Percentiles rank a stretch among this genome's conserved stretches.
phyloP scores from a whole-genome alignment of 2,888 invertebrate species.

The Osmoderma eremita region DNA sequence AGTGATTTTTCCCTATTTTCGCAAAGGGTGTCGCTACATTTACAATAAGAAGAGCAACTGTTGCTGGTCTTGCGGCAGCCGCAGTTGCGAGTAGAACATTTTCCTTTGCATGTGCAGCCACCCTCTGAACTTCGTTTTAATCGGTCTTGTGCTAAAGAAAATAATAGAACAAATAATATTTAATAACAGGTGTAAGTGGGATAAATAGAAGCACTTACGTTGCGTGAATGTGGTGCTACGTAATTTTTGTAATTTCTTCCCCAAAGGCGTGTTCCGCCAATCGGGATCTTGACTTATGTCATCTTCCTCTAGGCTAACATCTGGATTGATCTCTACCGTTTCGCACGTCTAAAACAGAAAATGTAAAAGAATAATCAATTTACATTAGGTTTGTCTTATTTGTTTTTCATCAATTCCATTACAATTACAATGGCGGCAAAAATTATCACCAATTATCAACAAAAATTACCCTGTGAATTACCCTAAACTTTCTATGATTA shows the following conservation, averaged over 20 bases:
- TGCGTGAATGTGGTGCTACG: neutral
- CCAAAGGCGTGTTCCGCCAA: conserved; percentile 75
- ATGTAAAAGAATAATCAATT: neutral
- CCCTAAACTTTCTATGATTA: too few species aligned
- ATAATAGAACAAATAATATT: neutral
- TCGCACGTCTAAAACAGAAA: neutral
- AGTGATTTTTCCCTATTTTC: conserved; percentile 54
- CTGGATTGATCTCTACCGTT: conserved; percentile 43
- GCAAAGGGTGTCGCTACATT: conserved; percentile 66
- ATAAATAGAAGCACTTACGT: conserved; percentile 5
- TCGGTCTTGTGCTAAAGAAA: conserved; percentile 36
- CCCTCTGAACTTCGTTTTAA: conserved; percentile 70
- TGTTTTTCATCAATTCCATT: neutral
- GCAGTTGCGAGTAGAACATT: conserved; percentile 69
- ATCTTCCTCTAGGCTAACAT: conserved; percentile 63
- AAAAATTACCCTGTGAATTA: too few species aligned
- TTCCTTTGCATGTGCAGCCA: conserved; percentile 71
- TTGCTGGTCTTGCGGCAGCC: conserved; percentile 68
- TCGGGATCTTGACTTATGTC: conserved; percentile 68
- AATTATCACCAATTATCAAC: too few species aligned
- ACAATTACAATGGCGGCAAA: too few species aligned
- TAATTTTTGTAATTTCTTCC: conserved; percentile 56
- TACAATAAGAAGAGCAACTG: conserved; percentile 66
- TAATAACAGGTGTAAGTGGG: neutral
- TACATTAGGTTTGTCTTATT: neutral